Percentiles rank a stretch among this genome's conserved stretches.
Evolutionary conservation across 2,113 vertebrate genomes (phyloP).

Genomic region (Elanoides forficatus): DNA sequence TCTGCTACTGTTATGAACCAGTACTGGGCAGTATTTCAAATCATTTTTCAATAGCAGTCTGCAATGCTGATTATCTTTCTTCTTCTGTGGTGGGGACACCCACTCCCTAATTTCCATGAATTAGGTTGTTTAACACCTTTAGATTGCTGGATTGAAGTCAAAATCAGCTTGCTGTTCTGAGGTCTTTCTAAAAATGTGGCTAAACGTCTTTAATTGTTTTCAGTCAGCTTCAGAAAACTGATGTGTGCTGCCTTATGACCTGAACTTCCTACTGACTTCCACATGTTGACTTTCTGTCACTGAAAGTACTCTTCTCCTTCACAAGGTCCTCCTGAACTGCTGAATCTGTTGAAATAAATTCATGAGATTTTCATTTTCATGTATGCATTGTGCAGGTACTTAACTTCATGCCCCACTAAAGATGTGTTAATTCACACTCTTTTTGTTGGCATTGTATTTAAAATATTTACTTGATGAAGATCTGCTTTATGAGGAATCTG

Average conservation of each 20-base stretch:
- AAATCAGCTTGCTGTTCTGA: not conserved
- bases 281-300: not conserved
- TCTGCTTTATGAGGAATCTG: not conserved
- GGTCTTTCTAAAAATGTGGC: not conserved
- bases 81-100: not conserved
- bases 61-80: not conserved
- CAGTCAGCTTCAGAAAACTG: not conserved
- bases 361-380: not conserved
- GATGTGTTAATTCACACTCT: not conserved
- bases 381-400: not conserved
- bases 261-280: not conserved
- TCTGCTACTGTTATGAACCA: not conserved
- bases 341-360: not conserved
- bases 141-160: not conserved
- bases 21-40: not conserved
- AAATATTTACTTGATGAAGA: not conserved
- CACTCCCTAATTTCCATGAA: not conserved
- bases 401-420: not conserved
- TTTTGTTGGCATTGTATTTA: not conserved
- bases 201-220: not conserved
- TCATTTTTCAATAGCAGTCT: not conserved
- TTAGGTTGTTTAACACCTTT: not conserved
- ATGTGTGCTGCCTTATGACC: not conserved
- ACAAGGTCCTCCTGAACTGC: not conserved
- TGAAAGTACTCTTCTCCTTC: not conserved